These are phyloP conservation scores for Pachyseris speciosa DNA, from an alignment of 64 coral and sea anemone genomes.

Conservation along the genomic window DNA sequence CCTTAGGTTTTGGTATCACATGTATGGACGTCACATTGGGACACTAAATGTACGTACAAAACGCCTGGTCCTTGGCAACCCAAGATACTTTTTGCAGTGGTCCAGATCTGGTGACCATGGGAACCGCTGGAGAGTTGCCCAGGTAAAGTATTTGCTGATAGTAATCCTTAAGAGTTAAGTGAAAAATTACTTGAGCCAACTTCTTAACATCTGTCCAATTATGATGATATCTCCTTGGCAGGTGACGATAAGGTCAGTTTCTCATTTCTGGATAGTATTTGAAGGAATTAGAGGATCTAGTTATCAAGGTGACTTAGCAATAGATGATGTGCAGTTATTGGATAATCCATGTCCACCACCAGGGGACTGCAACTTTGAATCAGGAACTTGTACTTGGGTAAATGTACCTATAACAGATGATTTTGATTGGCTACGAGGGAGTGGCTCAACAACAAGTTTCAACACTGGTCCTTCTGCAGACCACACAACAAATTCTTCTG, in stretches of 20 bases:
- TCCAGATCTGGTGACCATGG: constrained; percentile 66
- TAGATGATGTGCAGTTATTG: constrained; percentile 82
- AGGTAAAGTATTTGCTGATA: constrained; percentile 45
- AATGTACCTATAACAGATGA: constrained; percentile 69
- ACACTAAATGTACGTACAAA: constrained; percentile 87
- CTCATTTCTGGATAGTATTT: constrained; percentile 62
- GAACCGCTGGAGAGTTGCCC: constrained; percentile 54
- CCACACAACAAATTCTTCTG: constrained; percentile 74
- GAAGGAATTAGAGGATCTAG: constrained; percentile 77
- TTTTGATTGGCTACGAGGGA: constrained; percentile 83
- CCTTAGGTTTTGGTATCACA: constrained; percentile 97
- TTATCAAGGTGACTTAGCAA: constrained; percentile 85
- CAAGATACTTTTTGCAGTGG: constrained; percentile 67
- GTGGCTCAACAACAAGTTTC: constrained; percentile 67
- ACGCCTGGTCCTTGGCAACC: constrained; percentile 71
- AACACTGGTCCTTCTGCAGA: constrained; percentile 77
- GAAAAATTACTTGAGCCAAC: no score
- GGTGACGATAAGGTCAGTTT: constrained; percentile 17
- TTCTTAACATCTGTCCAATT: no score
- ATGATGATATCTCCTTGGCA: neutral
- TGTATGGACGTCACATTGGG: constrained; percentile 88
- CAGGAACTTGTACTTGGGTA: constrained; percentile 72
- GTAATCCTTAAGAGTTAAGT: no score
- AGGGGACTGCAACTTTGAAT: constrained; percentile 90
- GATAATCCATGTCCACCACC: constrained; percentile 84